These are phyloP conservation scores for Cepaea hortensis DNA, from an alignment of 2,888 invertebrate species.

Conservation along the genomic window DNA sequence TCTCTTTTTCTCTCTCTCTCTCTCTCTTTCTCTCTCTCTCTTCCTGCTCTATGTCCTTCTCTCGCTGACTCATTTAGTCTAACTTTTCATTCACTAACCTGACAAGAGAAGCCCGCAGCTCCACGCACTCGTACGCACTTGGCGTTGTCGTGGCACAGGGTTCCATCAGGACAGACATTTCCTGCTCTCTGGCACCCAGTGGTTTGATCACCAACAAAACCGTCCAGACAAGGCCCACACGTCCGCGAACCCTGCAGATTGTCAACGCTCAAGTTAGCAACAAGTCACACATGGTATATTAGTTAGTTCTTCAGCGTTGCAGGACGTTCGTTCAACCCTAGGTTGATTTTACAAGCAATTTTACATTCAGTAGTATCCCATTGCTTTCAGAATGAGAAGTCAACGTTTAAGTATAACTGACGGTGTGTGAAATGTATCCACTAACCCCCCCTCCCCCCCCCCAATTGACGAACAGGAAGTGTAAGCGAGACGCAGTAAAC, in stretches of 20 bases:
- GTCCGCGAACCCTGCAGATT: constrained; percentile 86
- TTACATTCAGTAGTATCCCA: no score
- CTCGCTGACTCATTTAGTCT: no score
- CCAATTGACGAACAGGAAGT: no score
- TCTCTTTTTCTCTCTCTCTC: not conserved
- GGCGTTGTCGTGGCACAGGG: constrained; percentile 77
- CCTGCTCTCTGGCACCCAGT: constrained; percentile 82
- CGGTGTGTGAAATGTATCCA: no score
- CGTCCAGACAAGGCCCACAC: constrained; percentile 87
- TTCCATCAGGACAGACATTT: constrained; percentile 84
- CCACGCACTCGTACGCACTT: constrained; percentile 80
- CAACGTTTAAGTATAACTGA: no score
- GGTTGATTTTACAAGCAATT: no score
- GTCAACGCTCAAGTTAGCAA: not conserved
- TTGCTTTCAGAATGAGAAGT: no score
- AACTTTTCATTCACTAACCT: constrained; percentile 69
- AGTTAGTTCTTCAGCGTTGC: no score
- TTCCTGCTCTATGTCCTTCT: not conserved
- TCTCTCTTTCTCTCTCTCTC: no score
- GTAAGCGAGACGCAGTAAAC: no score
- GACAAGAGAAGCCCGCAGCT: constrained; percentile 74
- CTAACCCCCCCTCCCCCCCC: no score
- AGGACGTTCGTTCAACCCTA: no score
- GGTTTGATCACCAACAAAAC: constrained; percentile 88
- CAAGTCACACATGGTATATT: not conserved